phyloP scores from a whole-genome alignment of 1,140 invertebrate species.

The Caenorhabditis tropicalis region DNA sequence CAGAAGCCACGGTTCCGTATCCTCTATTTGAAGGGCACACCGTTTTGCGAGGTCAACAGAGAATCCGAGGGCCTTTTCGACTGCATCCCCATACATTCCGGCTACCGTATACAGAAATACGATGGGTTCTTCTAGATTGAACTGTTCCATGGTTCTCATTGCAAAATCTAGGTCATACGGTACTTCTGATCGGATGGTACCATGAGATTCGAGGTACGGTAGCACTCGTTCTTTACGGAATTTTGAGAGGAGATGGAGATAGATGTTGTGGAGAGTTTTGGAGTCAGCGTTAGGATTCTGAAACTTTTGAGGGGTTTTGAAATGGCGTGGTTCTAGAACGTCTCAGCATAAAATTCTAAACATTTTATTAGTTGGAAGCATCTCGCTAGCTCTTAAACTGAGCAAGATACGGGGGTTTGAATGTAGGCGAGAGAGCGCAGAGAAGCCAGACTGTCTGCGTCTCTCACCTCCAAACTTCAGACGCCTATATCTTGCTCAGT shows the following conservation, averaged over 20 bases:
- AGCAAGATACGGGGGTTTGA: too few relatives aligned
- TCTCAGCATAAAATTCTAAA: too few relatives aligned
- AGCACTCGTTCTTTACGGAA: slow-evolving; percentile 43
- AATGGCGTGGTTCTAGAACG: too few relatives aligned
- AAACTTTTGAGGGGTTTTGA: background rate
- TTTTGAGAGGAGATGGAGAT: slow-evolving; percentile 47
- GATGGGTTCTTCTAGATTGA: slow-evolving; percentile 78
- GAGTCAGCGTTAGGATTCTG: background rate
- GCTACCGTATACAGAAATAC: slow-evolving; percentile 85
- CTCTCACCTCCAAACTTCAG: too few relatives aligned
- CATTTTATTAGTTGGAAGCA: too few relatives aligned
- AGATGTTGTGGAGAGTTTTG: slow-evolving; percentile 49
- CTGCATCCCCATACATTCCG: slow-evolving; percentile 72
- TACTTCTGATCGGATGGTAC: slow-evolving; percentile 41
- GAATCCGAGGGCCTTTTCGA: slow-evolving; percentile 56
- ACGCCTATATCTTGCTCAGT: too few relatives aligned
- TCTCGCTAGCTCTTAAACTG: too few relatives aligned
- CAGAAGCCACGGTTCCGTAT: slow-evolving; percentile 75
- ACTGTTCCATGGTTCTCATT: slow-evolving; percentile 74
- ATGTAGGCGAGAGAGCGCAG: too few relatives aligned
- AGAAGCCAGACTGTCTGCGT: too few relatives aligned
- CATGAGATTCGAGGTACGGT: slow-evolving; percentile 40
- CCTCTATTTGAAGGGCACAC: slow-evolving; percentile 78
- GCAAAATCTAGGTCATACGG: slow-evolving; percentile 75
- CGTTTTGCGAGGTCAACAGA: slow-evolving; percentile 85